phyloP scores from a whole-genome alignment of 2,888 invertebrate species.

The Aquatica leii region DNA sequence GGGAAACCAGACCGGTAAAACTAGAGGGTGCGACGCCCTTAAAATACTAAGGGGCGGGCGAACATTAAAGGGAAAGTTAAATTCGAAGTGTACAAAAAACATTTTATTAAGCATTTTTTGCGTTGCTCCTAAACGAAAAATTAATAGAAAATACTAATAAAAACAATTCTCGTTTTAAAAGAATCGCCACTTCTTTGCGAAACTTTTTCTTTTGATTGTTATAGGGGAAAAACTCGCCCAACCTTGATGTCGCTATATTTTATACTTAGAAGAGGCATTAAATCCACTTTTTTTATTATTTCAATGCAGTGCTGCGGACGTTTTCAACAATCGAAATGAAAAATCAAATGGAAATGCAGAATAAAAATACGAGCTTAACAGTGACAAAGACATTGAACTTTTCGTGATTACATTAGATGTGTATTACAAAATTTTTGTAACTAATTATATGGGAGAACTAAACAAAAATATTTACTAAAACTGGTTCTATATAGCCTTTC shows the following conservation, averaged over 20 bases:
- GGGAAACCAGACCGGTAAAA: slow-evolving; percentile 28
- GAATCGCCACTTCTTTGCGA: too few species aligned
- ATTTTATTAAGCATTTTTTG: too few species aligned
- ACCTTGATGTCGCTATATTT: too few species aligned
- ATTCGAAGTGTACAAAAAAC: too few species aligned
- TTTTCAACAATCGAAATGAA: not conserved
- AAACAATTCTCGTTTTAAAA: slow-evolving; percentile 5
- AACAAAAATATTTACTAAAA: slow-evolving; percentile 23
- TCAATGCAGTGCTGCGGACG: too few species aligned
- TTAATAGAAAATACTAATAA: slow-evolving; percentile 6
- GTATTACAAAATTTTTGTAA: slow-evolving; percentile 12
- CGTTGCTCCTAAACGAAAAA: too few species aligned
- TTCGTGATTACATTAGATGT: not conserved
- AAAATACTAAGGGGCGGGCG: slow-evolving; percentile 18
- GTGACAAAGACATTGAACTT: slow-evolving; percentile 8
- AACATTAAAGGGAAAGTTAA: not conserved
- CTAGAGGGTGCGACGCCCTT: slow-evolving; percentile 35
- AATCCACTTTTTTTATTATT: too few species aligned
- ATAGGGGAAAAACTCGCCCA: not conserved
- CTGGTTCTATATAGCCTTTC: slow-evolving; percentile 17
- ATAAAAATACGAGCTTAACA: too few species aligned
- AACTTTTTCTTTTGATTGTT: too few species aligned
- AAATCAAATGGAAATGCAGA: slow-evolving; percentile 3
- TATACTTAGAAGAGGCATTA: too few species aligned
- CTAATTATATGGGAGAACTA: slow-evolving; percentile 7